phyloP scores from a whole-genome alignment of 1,140 invertebrate species.

The Drosophila saltans region DNA sequence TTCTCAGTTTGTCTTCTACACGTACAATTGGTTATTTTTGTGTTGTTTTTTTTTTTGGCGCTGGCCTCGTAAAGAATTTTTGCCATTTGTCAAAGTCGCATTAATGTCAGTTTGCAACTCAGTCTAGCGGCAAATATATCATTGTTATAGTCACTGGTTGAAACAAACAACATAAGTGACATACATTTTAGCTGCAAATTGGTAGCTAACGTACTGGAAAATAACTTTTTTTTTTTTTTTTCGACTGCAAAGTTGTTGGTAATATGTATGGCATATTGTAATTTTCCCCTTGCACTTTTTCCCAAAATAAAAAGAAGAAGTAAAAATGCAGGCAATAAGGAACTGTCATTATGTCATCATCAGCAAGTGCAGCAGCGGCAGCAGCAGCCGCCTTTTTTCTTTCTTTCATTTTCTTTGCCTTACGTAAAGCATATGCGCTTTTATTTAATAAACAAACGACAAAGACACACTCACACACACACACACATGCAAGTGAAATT shows the following conservation, averaged over 20 bases:
- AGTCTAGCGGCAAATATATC: constrained; percentile 32
- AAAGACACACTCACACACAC: constrained; percentile 49
- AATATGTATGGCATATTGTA: background rate
- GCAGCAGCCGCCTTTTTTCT: constrained; percentile 45
- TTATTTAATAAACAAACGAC: constrained; percentile 12
- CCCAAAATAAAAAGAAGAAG: constrained; percentile 15
- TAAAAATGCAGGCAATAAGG: constrained; percentile 48
- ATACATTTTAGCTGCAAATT: constrained; percentile 36
- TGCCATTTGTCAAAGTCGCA: constrained; percentile 76
- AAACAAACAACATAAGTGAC: constrained; percentile 50
- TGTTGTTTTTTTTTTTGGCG: constrained; percentile 26
- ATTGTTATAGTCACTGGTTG: constrained; percentile 50
- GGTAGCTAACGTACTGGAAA: constrained; percentile 60
- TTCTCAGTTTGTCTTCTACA: constrained; percentile 6
- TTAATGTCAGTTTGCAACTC: constrained; percentile 38
- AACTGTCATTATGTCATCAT: constrained; percentile 56
- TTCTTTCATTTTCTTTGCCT: background rate
- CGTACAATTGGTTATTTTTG: background rate
- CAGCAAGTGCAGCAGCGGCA: constrained; percentile 55
- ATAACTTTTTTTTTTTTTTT: background rate
- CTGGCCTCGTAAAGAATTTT: constrained; percentile 72
- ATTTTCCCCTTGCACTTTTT: constrained; percentile 54
- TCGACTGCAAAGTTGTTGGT: too few species aligned
- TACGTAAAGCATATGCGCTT: constrained; percentile 46
- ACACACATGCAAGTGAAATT: constrained; percentile 56